Evolutionary conservation across 2,797 vertebrate species (phyloP).

Genomic region (Alfaro cultratus): DNA sequence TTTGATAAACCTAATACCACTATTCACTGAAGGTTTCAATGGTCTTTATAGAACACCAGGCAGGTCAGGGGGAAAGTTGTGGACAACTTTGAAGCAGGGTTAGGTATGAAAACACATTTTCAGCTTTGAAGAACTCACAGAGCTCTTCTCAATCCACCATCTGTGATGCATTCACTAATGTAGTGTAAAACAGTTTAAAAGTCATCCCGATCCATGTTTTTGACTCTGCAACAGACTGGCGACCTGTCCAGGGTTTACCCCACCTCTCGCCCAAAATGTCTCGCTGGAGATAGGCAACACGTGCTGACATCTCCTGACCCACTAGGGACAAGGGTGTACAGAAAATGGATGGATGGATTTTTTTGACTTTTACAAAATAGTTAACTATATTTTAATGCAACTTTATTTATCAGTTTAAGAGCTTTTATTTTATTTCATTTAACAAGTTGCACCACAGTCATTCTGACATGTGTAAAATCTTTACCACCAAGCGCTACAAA

Average conservation of each 20-base stretch:
- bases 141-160: neutral
- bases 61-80: neutral
- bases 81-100: neutral
- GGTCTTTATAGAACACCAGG: neutral
- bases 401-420: neutral
- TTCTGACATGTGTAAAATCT: neutral
- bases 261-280: too few relatives aligned
- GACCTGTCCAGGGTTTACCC: too few relatives aligned
- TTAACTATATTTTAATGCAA: neutral
- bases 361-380: neutral
- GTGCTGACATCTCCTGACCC: too few relatives aligned
- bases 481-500: neutral
- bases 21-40: neutral
- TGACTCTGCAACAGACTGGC: neutral
- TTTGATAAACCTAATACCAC: neutral
- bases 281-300: too few relatives aligned
- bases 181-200: neutral
- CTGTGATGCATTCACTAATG: neutral
- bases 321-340: too few relatives aligned
- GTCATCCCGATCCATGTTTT: neutral
- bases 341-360: neutral
- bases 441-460: neutral
- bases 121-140: neutral
- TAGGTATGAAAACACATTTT: neutral
- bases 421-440: neutral